Conservation (phyloP, 2,797 vertebrate species). For the Chrysocyon brachyurus region DNA sequence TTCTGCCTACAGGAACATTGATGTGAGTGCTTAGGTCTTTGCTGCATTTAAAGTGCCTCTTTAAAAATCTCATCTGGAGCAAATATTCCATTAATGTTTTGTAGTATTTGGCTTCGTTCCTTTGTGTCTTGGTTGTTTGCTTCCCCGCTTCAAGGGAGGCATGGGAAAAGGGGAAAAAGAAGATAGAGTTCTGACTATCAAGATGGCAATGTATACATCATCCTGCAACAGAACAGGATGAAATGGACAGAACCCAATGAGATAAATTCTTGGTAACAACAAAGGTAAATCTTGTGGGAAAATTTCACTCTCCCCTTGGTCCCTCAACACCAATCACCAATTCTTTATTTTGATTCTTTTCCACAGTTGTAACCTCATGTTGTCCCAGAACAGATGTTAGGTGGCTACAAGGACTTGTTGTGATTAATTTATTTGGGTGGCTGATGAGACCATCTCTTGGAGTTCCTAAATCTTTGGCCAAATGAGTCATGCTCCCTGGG, state of each 20-base stretch:
- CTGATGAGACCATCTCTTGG: neutral
- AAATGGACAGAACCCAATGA: neutral
- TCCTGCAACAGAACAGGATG: neutral
- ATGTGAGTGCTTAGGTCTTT: constrained; percentile 53
- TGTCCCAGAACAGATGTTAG: neutral
- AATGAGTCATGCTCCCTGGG: neutral
- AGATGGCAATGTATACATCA: neutral
- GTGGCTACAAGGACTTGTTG: neutral
- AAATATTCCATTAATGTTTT: constrained; percentile 66
- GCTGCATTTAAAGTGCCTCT: constrained; percentile 83
- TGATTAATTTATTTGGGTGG: constrained; percentile 16
- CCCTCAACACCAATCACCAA: neutral
- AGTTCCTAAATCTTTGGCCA: constrained; percentile 15
- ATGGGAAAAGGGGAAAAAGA: too few species aligned
- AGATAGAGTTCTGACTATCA: neutral
- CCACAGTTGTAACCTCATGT: neutral
- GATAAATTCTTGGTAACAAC: neutral
- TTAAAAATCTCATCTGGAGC: constrained; percentile 80
- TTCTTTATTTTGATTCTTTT: constrained; percentile 49
- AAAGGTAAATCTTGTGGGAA: neutral
- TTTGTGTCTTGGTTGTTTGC: constrained; percentile 44
- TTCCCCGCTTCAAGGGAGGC: neutral
- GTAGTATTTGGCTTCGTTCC: constrained; percentile 60
- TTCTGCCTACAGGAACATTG: constrained; percentile 77
- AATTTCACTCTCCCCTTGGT: neutral